Evolutionary conservation across 2,888 invertebrate genomes (phyloP).

Genomic region (Acrobeloides nanus): DNA sequence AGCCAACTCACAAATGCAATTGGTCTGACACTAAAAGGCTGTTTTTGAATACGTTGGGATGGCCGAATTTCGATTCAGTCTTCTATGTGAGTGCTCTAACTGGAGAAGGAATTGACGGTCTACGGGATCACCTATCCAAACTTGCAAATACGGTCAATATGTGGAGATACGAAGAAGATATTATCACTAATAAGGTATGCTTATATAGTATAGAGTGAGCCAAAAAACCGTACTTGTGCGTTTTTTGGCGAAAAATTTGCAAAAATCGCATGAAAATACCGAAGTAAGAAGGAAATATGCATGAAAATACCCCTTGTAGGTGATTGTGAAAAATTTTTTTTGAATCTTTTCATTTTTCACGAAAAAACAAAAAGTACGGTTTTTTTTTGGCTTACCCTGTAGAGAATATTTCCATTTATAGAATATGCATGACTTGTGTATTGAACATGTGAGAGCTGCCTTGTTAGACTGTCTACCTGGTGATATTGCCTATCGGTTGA

Average conservation of each 20-base stretch:
- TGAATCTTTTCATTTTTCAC: too few relatives aligned
- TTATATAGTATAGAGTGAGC: too few relatives aligned
- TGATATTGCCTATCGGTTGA: constrained; percentile 76
- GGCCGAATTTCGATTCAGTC: constrained; percentile 75
- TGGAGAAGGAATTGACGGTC: constrained; percentile 43
- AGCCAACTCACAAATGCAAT: constrained; percentile 37
- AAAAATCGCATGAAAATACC: too few relatives aligned
- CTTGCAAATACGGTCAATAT: constrained; percentile 24
- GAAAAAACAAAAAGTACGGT: too few relatives aligned
- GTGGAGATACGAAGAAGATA: constrained; percentile 28
- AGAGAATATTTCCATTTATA: too few relatives aligned
- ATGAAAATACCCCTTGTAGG: too few relatives aligned
- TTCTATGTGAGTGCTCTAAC: constrained; percentile 59
- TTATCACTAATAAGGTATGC: constrained; percentile 26
- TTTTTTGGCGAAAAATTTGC: neutral
- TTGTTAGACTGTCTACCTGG: constrained; percentile 74
- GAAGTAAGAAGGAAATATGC: too few relatives aligned
- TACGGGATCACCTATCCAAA: constrained; percentile 32
- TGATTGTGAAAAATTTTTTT: too few relatives aligned
- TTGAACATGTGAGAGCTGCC: constrained; percentile 72
- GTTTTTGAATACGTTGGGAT: constrained; percentile 57
- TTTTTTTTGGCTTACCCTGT: too few relatives aligned
- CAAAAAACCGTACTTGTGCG: neutral
- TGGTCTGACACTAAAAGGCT: constrained; percentile 37
- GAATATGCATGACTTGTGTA: constrained; percentile 24